Conservation (phyloP, 2,113 vertebrate species). For the Charadrius vociferus region DNA sequence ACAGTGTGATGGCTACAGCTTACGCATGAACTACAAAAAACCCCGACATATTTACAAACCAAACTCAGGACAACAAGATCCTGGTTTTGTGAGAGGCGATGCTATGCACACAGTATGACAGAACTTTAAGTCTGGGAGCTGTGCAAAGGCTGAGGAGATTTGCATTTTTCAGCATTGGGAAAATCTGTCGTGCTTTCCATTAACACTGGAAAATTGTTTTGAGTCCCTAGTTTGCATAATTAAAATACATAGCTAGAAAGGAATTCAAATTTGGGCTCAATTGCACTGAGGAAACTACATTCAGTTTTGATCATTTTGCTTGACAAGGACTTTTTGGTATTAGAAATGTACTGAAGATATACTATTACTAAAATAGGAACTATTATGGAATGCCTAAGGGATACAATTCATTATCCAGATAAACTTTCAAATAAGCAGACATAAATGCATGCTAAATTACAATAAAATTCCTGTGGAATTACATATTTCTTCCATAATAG, state of each 20-base stretch:
- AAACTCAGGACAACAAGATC: neutral
- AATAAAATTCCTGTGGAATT: constrained; percentile 63
- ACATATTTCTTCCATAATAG: neutral
- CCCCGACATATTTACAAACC: neutral
- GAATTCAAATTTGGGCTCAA: constrained; percentile 52
- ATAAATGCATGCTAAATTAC: constrained; percentile 57
- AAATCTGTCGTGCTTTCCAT: neutral
- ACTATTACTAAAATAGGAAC: constrained; percentile 54
- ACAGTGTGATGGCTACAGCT: neutral
- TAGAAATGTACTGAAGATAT: neutral
- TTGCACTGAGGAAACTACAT: neutral
- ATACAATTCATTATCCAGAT: constrained; percentile 63
- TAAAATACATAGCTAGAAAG: constrained; percentile 28
- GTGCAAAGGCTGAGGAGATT: neutral
- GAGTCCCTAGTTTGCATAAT: neutral
- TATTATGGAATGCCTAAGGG: constrained; percentile 36
- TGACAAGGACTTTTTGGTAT: constrained; percentile 27
- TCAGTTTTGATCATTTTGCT: constrained; percentile 35
- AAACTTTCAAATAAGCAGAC: constrained; percentile 39
- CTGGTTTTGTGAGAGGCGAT: neutral
- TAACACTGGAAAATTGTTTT: neutral
- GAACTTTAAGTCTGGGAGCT: neutral
- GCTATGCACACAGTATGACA: rapidly evolving
- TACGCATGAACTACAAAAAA: neutral
- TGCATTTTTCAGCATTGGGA: neutral